Base-by-base conservation (phyloP, 2,888 invertebrate genomes). In the Pseudoips prasinana region DNA sequence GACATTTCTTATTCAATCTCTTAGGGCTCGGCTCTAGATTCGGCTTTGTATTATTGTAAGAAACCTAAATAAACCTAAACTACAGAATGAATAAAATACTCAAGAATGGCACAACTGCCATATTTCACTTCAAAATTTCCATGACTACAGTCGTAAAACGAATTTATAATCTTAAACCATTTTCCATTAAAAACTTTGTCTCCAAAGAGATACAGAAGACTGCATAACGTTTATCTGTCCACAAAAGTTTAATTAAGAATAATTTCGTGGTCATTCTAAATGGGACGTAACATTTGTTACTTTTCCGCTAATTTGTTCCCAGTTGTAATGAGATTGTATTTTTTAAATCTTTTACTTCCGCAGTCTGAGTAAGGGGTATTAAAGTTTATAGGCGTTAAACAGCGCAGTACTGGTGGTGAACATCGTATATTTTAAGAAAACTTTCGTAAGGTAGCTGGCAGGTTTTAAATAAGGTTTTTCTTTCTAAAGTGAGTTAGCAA, bases 151-250 rank as follows among this genome's bases (percentile, higher is more conserved):
- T 58, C 60, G 63, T 65, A 59, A 68, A 68, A 48, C 44, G 54
- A 62, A 70, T 70, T 70, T 64, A 65, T 65, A 46, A 43, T 39
- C 44, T 52, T 38, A 51, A 66, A 53, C 59, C 58, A 54, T 54
- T 61, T 50, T 48, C 60, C 57, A 60, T 63, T 64, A 53, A 59
- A 60, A 64, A 63, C 54, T 69, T 62, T 28, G 24, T 23, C 24
- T 14, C 26, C 2, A 8, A 14, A 28, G 18, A 17, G 19, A 10
- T 11, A 8, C 14, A 14, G 14, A 14, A 14, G 3, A 14, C 33
- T 40, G 51, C 47, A 55, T 46, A 39, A 42, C 45, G 39, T 39
- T 47, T 38, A 56, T 42, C 25, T 18, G 26, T 25, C 39, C 23
- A 31, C 31, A 29, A 56, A 58, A 58, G 53, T 58, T 58, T 58